A percentile compares a stretch with the other conserved stretches of the same genome.
Evolutionary conservation across 2,113 vertebrate species (phyloP).

Genomic region (Chamaetylas fuelleborni): DNA sequence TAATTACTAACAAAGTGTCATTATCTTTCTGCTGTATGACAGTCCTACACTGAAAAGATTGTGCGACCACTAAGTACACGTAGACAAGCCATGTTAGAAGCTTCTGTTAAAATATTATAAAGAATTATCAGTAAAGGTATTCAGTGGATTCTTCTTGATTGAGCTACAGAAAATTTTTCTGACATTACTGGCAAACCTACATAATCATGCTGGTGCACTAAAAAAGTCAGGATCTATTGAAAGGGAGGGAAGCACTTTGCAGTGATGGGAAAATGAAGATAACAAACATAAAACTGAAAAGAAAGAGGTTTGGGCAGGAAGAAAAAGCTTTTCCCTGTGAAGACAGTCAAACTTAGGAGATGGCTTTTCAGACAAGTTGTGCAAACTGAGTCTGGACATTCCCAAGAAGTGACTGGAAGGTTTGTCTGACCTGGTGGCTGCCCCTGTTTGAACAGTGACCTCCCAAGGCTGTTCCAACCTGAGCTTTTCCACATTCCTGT

Average conservation of each 20-base stretch:
- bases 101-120: not conserved
- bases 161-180: not conserved
- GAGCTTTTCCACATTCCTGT: not conserved
- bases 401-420: not conserved
- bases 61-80: not conserved
- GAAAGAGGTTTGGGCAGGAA: not conserved
- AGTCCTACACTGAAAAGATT: not conserved
- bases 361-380: not conserved
- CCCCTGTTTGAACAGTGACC: not conserved
- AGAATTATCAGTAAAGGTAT: not conserved
- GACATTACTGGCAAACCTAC: accelerated
- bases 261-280: not conserved
- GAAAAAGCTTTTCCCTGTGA: not conserved
- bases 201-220: not conserved
- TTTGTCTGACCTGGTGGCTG: not conserved
- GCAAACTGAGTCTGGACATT: not conserved
- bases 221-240: not conserved
- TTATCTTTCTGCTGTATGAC: not conserved
- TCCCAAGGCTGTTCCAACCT: not conserved
- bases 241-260: not conserved
- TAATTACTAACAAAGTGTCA: not conserved
- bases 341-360: not conserved
- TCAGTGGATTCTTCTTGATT: not conserved
- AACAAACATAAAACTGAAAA: not conserved
- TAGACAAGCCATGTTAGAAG: not conserved